Evolutionary conservation across 2,888 invertebrate species (phyloP).

Genomic region (Phasia obesa): DNA sequence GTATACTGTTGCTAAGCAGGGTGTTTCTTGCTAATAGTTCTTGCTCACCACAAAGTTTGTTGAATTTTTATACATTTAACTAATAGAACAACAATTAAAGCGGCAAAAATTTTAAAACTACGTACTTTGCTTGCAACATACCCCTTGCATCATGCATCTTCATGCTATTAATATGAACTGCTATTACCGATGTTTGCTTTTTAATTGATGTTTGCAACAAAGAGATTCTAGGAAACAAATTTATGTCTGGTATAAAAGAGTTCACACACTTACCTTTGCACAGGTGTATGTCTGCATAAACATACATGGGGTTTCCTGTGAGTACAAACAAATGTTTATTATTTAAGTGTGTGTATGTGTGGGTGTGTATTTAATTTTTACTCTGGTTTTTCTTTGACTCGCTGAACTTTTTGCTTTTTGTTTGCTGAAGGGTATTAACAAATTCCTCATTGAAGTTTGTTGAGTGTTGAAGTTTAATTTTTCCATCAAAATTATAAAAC

Average conservation of each 20-base stretch:
- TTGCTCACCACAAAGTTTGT: conserved; percentile 50
- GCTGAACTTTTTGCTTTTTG: neutral
- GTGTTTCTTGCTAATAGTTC: conserved; percentile 81
- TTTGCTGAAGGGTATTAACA: conserved; percentile 6
- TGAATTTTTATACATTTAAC: conserved; percentile 60
- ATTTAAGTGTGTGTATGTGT: conserved; percentile 14
- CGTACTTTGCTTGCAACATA: neutral
- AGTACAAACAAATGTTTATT: conserved; percentile 29
- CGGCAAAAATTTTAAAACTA: conserved; percentile 3
- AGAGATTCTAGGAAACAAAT: conserved; percentile 21
- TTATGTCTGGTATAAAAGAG: conserved; percentile 7
- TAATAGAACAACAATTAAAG: conserved; percentile 45
- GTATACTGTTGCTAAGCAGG: conserved; percentile 83
- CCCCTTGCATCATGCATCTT: neutral
- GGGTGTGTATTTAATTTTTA: conserved; percentile 16
- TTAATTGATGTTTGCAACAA: conserved; percentile 55
- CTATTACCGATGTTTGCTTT: conserved; percentile 49
- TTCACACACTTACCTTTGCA: neutral
- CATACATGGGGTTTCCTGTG: conserved; percentile 33
- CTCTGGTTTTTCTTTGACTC: conserved; percentile 52
- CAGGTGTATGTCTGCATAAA: neutral
- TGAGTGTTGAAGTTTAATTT: conserved; percentile 41
- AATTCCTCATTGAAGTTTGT: conserved; percentile 32
- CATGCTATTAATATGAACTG: neutral
- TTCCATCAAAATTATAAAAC: conserved; percentile 43